These are phyloP conservation scores for Vesta saturnalis DNA, from an alignment of 2,888 invertebrate species.

Conservation along the genomic window DNA sequence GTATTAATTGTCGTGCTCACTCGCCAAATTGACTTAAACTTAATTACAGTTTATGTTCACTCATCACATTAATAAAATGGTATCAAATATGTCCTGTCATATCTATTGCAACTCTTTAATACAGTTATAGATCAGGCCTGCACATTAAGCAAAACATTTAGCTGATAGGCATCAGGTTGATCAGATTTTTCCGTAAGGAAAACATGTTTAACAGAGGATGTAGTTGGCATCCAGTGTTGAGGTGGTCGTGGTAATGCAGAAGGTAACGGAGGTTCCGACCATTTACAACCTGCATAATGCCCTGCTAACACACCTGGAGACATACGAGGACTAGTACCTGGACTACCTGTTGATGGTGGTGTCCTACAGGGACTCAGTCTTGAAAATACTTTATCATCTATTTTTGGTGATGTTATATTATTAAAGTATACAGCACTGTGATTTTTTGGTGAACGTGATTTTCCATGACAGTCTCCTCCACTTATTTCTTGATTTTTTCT, in stretches of 20 bases:
- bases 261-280: slow-evolving; percentile 77
- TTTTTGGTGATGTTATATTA: slow-evolving; percentile 39
- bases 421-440: slow-evolving; percentile 43
- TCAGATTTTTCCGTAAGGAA: slow-evolving; percentile 57
- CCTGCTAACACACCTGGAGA: slow-evolving; percentile 62
- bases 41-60: slow-evolving; percentile 50
- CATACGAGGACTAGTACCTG: slow-evolving; percentile 48
- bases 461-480: slow-evolving; percentile 42
- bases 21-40: slow-evolving; percentile 58
- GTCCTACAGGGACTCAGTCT: slow-evolving; percentile 46
- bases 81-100: slow-evolving; percentile 53
- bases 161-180: slow-evolving; percentile 56
- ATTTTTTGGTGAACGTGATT: slow-evolving; percentile 39
- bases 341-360: slow-evolving; percentile 37
- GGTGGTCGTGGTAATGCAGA: slow-evolving; percentile 78
- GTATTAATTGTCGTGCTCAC: slow-evolving; percentile 61
- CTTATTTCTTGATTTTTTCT: slow-evolving; percentile 52
- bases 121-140: slow-evolving; percentile 58
- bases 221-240: slow-evolving; percentile 75
- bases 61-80: slow-evolving; percentile 55
- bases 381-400: slow-evolving; percentile 31
- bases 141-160: slow-evolving; percentile 61
- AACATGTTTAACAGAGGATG: slow-evolving; percentile 66
- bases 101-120: slow-evolving; percentile 41
- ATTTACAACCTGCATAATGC: slow-evolving; percentile 74